These are phyloP conservation scores for Erannis defoliaria DNA, from an alignment of 2,888 invertebrate genomes.

Conservation along the genomic window DNA sequence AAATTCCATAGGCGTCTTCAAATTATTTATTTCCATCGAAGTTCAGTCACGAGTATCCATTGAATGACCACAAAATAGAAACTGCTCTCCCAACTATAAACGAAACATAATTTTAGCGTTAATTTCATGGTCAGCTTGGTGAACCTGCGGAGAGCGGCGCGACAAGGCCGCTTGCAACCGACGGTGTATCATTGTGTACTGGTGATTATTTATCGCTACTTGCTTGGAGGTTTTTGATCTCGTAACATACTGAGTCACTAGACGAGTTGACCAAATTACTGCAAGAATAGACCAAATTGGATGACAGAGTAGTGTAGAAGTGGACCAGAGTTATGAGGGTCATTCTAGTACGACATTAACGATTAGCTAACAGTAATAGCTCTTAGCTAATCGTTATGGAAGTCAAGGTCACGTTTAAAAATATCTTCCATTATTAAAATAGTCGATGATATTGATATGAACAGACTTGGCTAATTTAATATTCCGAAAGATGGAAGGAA, in stretches of 20 bases:
- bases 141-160: constrained; percentile 29
- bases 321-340: constrained; percentile 1
- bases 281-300: neutral
- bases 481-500: too few relatives aligned
- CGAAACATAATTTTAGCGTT: constrained; percentile 42
- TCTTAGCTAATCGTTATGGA: neutral
- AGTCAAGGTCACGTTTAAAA: constrained; percentile 7
- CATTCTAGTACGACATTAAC: neutral
- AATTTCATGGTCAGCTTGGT: constrained; percentile 49
- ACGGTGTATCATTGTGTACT: constrained; percentile 13
- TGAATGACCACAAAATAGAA: constrained; percentile 15
- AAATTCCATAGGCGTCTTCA: neutral
- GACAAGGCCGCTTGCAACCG: constrained; percentile 28
- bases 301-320: neutral
- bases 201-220: constrained; percentile 18
- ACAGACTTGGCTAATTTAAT: too few relatives aligned
- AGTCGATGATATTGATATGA: too few relatives aligned
- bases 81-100: constrained; percentile 29
- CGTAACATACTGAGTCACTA: constrained; percentile 5
- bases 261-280: neutral
- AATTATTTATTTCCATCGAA: constrained; percentile 1
- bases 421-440: too few relatives aligned
- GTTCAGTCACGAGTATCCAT: constrained; percentile 11
- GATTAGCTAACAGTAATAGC: neutral
- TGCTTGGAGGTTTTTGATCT: constrained; percentile 18